Percentiles rank a stretch among this genome's conserved stretches.
phyloP scores from a whole-genome alignment of 2,797 vertebrate genomes.

The Catharus ustulatus region DNA sequence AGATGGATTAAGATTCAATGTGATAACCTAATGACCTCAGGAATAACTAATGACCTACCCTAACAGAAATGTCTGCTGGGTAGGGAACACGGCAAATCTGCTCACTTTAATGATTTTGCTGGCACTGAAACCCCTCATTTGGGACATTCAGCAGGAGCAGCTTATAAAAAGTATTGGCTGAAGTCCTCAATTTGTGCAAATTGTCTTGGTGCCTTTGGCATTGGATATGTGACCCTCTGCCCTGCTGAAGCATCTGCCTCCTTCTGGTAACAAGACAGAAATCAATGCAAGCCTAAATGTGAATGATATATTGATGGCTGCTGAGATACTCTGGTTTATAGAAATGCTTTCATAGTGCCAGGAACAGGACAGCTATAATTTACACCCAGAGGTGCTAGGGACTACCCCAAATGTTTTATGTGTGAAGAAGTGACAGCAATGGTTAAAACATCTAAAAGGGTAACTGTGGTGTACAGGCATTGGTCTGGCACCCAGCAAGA shows the following conservation, averaged over 20 bases:
- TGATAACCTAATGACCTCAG: constrained; percentile 51
- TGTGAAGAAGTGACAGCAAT: background rate
- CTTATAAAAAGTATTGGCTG: constrained; percentile 27
- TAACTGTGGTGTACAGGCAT: background rate
- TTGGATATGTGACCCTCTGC: background rate
- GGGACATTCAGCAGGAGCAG: constrained; percentile 17
- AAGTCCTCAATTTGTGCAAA: constrained; percentile 36
- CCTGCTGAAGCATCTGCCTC: background rate
- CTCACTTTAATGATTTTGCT: constrained; percentile 48
- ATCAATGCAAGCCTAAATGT: background rate
- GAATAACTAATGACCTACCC: constrained; percentile 61
- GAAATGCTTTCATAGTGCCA: background rate
- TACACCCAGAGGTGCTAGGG: background rate
- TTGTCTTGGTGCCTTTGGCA: constrained; percentile 29
- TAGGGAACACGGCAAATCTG: constrained; percentile 20
- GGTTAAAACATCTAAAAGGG: background rate
- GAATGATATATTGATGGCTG: background rate
- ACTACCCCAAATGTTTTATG: background rate
- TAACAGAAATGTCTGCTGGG: constrained; percentile 44
- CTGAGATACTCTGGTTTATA: background rate
- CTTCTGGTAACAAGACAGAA: constrained; percentile 26
- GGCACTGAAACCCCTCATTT: constrained; percentile 33
- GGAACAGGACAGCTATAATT: background rate
- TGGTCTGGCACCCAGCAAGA: background rate
- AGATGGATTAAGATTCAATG: constrained; percentile 62